These are phyloP conservation scores for Glaucopsyche alexis DNA, from an alignment of 2,888 invertebrate genomes.

Conservation along the genomic window DNA sequence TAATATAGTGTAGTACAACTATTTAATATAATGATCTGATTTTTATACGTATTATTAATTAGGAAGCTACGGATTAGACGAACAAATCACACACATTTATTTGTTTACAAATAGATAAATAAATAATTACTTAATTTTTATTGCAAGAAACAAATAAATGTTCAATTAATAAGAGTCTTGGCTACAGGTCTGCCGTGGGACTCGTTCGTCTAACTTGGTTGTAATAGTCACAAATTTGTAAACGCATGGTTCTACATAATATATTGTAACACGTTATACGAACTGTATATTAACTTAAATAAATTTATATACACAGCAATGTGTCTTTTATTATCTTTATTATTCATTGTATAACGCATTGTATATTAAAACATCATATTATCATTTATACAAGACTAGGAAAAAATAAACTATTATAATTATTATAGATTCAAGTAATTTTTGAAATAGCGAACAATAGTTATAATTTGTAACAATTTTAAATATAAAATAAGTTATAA, in stretches of 20 bases:
- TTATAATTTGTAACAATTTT: neutral
- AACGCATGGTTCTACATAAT: conserved; percentile 46
- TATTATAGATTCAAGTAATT: neutral
- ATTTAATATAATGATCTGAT: conserved; percentile 61
- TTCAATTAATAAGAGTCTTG: neutral
- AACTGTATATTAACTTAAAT: conserved; percentile 63
- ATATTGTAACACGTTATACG: conserved; percentile 55
- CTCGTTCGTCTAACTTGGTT: conserved; percentile 12
- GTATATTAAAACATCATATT: too few relatives aligned
- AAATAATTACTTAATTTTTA: neutral
- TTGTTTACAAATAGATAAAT: neutral
- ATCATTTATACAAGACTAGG: neutral
- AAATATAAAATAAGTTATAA: too few relatives aligned
- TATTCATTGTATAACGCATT: neutral
- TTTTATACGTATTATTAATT: conserved; percentile 47
- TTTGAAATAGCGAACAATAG: neutral
- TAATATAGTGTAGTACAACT: conserved; percentile 24
- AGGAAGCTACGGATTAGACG: conserved; percentile 37
- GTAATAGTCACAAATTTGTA: conserved; percentile 51
- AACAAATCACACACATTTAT: neutral
- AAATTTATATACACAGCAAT: conserved; percentile 58
- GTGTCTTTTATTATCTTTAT: neutral
- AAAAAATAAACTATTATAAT: neutral
- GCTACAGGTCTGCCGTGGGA: neutral
- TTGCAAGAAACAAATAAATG: neutral